phyloP scores from a whole-genome alignment of 1,140 invertebrate genomes.

The Brachionus asplanchnoidis region DNA sequence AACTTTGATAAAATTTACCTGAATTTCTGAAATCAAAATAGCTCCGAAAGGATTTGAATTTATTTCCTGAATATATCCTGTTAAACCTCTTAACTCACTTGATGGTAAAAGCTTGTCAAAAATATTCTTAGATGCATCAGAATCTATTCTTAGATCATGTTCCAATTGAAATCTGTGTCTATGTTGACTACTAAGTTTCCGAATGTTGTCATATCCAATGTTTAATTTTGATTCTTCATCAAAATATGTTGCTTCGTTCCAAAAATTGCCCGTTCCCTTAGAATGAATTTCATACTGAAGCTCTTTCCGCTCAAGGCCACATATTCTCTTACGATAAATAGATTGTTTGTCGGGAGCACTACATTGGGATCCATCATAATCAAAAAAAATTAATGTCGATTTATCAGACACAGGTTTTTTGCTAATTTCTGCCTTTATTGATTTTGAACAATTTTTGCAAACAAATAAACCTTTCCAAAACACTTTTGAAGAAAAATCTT shows the following conservation, averaged over 20 bases:
- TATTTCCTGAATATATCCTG: constrained; percentile 4
- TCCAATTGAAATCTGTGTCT: neutral
- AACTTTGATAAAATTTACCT: neutral
- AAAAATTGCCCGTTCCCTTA: neutral
- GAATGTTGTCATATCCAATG: neutral
- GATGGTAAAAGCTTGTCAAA: neutral
- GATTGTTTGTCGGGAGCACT: neutral
- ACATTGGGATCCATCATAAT: neutral
- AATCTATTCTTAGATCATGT: neutral
- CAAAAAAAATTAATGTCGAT: neutral
- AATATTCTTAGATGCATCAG: neutral
- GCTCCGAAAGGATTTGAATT: neutral
- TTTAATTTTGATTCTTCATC: neutral
- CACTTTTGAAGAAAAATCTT: neutral
- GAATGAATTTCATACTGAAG: neutral
- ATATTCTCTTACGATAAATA: neutral
- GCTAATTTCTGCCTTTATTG: neutral
- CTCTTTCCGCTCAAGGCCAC: neutral
- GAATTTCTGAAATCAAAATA: constrained; percentile 8
- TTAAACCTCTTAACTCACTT: neutral
- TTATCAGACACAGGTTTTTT: neutral
- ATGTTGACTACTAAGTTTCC: neutral
- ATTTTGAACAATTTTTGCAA: neutral
- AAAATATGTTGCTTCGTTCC: neutral
- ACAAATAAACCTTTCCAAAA: neutral